These are phyloP conservation scores for Oxystoma pomonae DNA, from an alignment of 2,888 invertebrate species.

Conservation along the genomic window DNA sequence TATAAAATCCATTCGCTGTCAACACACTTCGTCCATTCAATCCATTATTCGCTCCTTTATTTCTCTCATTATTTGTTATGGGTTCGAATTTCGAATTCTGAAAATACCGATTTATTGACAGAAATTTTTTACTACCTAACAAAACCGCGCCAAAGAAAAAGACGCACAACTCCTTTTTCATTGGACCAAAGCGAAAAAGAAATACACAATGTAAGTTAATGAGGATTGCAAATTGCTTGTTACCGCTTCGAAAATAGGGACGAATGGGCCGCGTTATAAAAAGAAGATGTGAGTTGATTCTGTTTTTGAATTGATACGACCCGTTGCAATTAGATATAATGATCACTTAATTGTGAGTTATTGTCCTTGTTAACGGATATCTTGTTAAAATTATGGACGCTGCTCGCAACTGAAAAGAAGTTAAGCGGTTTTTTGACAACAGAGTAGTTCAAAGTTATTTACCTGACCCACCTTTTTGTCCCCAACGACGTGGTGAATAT, in stretches of 20 bases:
- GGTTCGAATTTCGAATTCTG: slow-evolving; percentile 42
- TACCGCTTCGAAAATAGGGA: slow-evolving; percentile 43
- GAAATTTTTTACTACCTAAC: slow-evolving; percentile 25
- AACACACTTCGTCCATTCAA: slow-evolving; percentile 27
- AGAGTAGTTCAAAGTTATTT: slow-evolving; percentile 6
- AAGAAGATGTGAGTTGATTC: slow-evolving; percentile 31
- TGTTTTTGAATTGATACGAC: slow-evolving; percentile 42
- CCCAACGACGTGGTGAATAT: slow-evolving; percentile 22
- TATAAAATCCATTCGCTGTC: slow-evolving; percentile 31
- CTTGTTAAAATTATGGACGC: slow-evolving; percentile 44
- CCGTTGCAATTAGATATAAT: slow-evolving; percentile 46
- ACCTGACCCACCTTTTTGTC: slow-evolving; percentile 24
- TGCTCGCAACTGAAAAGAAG: slow-evolving; percentile 23
- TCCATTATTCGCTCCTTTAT: slow-evolving; percentile 34
- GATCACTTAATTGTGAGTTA: slow-evolving; percentile 50
- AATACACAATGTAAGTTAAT: slow-evolving; percentile 30
- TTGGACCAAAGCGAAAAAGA: background rate
- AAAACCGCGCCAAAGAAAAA: background rate
- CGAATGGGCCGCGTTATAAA: slow-evolving; percentile 35
- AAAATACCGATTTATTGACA: slow-evolving; percentile 40
- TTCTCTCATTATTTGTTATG: slow-evolving; percentile 43
- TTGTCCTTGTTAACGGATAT: slow-evolving; percentile 45
- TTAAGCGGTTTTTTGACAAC: slow-evolving; percentile 22
- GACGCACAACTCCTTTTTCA: background rate
- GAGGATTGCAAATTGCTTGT: slow-evolving; percentile 48